Base-by-base conservation (phyloP, 2,113 vertebrate genomes). In the Chlorodrepanis virens region DNA sequence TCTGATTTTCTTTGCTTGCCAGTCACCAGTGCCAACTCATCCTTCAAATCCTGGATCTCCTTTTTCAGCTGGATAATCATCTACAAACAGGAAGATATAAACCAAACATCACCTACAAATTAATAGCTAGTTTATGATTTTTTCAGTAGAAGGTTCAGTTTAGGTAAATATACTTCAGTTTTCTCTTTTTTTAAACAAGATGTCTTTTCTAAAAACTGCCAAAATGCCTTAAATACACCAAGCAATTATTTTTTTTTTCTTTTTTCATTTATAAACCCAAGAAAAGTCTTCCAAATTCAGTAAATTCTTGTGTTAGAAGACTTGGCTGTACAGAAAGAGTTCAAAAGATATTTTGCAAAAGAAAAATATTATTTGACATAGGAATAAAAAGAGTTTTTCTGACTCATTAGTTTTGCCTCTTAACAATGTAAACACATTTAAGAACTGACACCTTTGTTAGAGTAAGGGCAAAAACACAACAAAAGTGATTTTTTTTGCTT, bases 11-110 rank as follows among this genome's bases (percentile, higher is more conserved):
- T 98, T 95, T 96, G 97, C 93, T 98, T 97, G 74, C 99, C 99
- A 6, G 98, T 99, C 91, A 98, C 94, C 91, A 99, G 74, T 5
- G 95, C 96, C 92, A 99, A 98, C 93, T 99, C 99, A 71, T 99
- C 98, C 96, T 98, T 99, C 96, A 99, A 95, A 28, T 97, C 97
- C 92, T 98, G 98, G 89, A 99, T 96, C 96, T 99, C 99, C 80
- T 98, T 99, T 92, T 98, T 99, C 89, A 99, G 97, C 77, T 97
- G 98, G 9, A 95, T 33, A 78, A 99, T 99, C 86, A 99, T 60
- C 99, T 99, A 80, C 40, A 93, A 95, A 97, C 14, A 97, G 50
- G 17, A 94, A 94, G 52, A 35, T 8, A 94, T 67, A 94, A 92
- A 95, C 25, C 57, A 76, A 89, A 44, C 44, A 87, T 90, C 60